Evolutionary conservation across 2,113 vertebrate genomes (phyloP), one percentile per base, ranked within the genome.

Genomic region (Chinchilla lanigera): DNA sequence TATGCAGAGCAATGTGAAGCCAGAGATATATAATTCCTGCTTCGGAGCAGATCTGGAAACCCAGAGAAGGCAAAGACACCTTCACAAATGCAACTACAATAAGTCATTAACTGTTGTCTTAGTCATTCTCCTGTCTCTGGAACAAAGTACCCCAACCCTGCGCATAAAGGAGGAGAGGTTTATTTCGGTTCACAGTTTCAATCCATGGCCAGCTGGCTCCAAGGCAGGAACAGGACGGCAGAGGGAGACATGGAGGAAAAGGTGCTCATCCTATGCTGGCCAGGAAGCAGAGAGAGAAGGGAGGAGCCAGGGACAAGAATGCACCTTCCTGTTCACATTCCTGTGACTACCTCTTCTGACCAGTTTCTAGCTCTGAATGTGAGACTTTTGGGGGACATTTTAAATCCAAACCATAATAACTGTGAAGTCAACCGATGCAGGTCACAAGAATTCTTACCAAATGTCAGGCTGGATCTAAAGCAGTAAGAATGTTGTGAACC

Each of bases 51-150:
- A 88, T 24, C n/a, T 65, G 38, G 93, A 81, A 44, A 65, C 33
- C 22, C 81, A 19, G 14, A 58, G 3, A 65, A 93, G 71, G 9
- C 4, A 89, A 20, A 86, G 50, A 3, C 26, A 86, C 8, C 56
- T 41, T 93, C 44, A 86, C 73, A 94, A 80, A 77, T 63, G 33
- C 47, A 96, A 90, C 35, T 61, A 58, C 69, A 60, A 33, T 35
- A 83, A 67, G 73, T 60, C 85, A 90, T 81, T 54, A 56, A 75
- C 2, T 44, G 8, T 82, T 75, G 67, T n/a, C 67, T 24, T 75
- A 44, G 38, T 44, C 22, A 73, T 73, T 22, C 22, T 75, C 38
- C 71, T 44, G 38, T 44, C 22, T 26, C 38, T 44, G 38, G 38
- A 75, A 75, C 38, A 12, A 75, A 75, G 12, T 13, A 26, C 38